Evolutionary conservation across 2,888 invertebrate species (phyloP).

Genomic region (Drosophila algonquin): DNA sequence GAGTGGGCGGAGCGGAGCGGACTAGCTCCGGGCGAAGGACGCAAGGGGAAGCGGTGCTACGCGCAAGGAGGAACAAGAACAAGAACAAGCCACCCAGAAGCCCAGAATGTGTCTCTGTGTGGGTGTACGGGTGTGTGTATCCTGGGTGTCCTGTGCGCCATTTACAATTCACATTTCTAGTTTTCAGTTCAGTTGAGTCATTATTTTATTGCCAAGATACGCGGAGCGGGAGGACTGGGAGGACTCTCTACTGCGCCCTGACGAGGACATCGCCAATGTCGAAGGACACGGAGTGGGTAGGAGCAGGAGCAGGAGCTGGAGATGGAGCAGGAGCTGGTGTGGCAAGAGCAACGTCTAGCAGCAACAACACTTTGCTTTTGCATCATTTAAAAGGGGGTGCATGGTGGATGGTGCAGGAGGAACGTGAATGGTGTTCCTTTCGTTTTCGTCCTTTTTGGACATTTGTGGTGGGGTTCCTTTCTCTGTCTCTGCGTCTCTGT

Average conservation of each 20-base stretch:
- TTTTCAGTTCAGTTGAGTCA: slow-evolving; percentile 81
- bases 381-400: slow-evolving; percentile 29
- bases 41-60: slow-evolving; percentile 46
- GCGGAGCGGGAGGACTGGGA: slow-evolving; percentile 57
- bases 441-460: slow-evolving; percentile 59
- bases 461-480: slow-evolving; percentile 29
- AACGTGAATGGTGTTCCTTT: slow-evolving; percentile 56
- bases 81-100: slow-evolving; percentile 49
- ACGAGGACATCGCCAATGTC: slow-evolving; percentile 56
- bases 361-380: slow-evolving; percentile 74
- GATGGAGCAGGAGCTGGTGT: slow-evolving; percentile 10
- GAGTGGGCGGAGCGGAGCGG: slow-evolving; percentile 16
- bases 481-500: slow-evolving; percentile 8
- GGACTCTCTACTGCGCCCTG: slow-evolving; percentile 42
- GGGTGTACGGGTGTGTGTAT: slow-evolving; percentile 1
- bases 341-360: slow-evolving; percentile 27
- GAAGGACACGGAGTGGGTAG: slow-evolving; percentile 41
- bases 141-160: slow-evolving; percentile 61
- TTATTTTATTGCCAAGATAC: slow-evolving; percentile 80
- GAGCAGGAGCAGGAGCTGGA: slow-evolving; percentile 24
- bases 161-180: slow-evolving; percentile 79
- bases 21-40: neutral
- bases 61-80: slow-evolving; percentile 51
- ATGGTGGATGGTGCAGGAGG: neutral
- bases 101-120: slow-evolving; percentile 22